Evolutionary conservation across 2,797 vertebrate species (phyloP).

Genomic region (Sebastes oblongus): DNA sequence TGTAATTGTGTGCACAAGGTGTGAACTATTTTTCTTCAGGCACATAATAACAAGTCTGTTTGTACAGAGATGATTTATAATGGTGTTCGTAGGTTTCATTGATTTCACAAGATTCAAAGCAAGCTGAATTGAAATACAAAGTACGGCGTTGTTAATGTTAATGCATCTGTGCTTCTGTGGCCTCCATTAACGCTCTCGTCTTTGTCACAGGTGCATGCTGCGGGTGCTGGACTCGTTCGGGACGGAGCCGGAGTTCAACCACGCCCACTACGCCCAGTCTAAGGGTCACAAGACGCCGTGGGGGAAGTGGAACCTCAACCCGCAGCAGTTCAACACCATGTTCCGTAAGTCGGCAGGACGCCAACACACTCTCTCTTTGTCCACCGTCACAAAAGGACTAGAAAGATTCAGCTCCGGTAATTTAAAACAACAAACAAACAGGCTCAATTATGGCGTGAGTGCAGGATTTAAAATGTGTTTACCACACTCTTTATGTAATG

Average conservation of each 20-base stretch:
- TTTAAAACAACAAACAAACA: not conserved
- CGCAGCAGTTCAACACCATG: constrained; percentile 99
- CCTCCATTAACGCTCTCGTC: not conserved
- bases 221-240: constrained; percentile 97
- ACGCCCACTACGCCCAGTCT: constrained; percentile 96
- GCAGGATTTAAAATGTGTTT: not conserved
- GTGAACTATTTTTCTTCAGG: not conserved
- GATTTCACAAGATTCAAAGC: not conserved
- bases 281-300: constrained; percentile 99
- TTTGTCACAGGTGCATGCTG: constrained; percentile 91
- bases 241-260: constrained; percentile 98
- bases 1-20: not conserved
- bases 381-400: not conserved
- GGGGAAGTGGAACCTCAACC: constrained; percentile 99
- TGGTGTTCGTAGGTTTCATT: not conserved
- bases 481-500: not conserved
- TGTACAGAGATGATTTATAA: not conserved
- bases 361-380: not conserved
- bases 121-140: not conserved
- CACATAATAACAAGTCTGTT: not conserved
- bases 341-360: constrained; percentile 89
- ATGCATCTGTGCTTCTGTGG: not conserved
- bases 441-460: not conserved
- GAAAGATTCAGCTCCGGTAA: not conserved
- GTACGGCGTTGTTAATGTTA: not conserved